Evolutionary conservation across 2,797 vertebrate species (phyloP), one percentile per base, ranked within the genome.

Genomic region (Megalops cyprinoides): DNA sequence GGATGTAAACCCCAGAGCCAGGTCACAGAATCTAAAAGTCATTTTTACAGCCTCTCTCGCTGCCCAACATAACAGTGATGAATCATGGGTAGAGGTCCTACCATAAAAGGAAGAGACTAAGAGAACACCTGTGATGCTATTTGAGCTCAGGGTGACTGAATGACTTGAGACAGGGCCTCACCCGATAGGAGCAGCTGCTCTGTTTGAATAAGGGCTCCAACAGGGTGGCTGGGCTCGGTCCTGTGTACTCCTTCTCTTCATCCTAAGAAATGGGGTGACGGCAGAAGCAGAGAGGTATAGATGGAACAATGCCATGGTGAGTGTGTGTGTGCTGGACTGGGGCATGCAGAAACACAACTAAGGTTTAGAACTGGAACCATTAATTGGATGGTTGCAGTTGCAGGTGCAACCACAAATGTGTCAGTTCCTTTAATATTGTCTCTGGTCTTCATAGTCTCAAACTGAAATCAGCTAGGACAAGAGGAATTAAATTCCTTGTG

Each of bases 121-220:
- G n/a, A n/a, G n/a, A n/a, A n/a, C n/a, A n/a, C n/a, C n/a, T n/a
- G n/a, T n/a, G n/a, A n/a, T n/a, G n/a, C n/a, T n/a, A n/a, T n/a
- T n/a, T n/a, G n/a, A 53, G 25, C 18, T 12, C 18, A 53, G 48
- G n/a, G 12, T 23, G 25, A 9, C 25, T 48, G 9, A 25, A 49
- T 46, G 25, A 18, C 46, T n/a, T 31, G 18, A 8, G 34, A 39
- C 31, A 9, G 74, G 56, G 85, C 89, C 93, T 89, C 94, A 98
- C 98, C 93, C 97, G 95, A 83, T 98, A 99, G 1, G 98, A 99
- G 90, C 98, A 99, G 94, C 97, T 99, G 92, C 96, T 99, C 89
- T 98, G 96, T 85, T 97, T 99, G 90, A 99, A 99, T 3, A 99
- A 93, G 3, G 97, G 96, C 62, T 98, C 96, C 82, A 99, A 92